Conservation (phyloP, 2,888 invertebrate genomes). For the Teinopalpus imperialis region DNA sequence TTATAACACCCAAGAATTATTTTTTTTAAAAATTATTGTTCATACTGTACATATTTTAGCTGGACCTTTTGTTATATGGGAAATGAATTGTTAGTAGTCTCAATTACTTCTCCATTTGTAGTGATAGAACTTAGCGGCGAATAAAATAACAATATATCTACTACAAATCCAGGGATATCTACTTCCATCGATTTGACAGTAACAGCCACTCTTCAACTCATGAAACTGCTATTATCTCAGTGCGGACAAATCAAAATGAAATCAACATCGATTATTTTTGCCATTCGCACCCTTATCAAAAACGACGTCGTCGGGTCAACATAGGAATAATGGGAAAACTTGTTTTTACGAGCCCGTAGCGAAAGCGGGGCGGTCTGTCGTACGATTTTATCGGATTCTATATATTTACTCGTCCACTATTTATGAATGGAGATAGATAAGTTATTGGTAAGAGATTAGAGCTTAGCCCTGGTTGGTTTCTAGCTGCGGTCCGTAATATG, state of each 20-base stretch:
- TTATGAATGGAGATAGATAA: slow-evolving; percentile 41
- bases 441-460: slow-evolving; percentile 26
- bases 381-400: slow-evolving; percentile 43
- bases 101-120: not conserved
- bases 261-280: slow-evolving; percentile 76
- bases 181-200: slow-evolving; percentile 6
- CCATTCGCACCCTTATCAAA: slow-evolving; percentile 69
- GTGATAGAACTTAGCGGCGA: not conserved
- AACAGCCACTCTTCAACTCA: slow-evolving; percentile 55
- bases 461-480: not conserved
- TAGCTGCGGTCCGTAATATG: not conserved
- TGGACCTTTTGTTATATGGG: too few relatives aligned
- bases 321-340: slow-evolving; percentile 66
- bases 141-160: not conserved
- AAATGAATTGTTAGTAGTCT: not conserved
- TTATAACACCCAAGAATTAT: too few relatives aligned
- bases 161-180: slow-evolving; percentile 8
- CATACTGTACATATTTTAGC: too few relatives aligned
- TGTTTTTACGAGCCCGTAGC: slow-evolving; percentile 48
- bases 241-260: slow-evolving; percentile 73
- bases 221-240: slow-evolving; percentile 70
- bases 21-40: too few relatives aligned
- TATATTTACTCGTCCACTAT: slow-evolving; percentile 39
- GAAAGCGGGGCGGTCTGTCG: slow-evolving; percentile 38
- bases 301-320: slow-evolving; percentile 57